Conservation (phyloP, 2,113 vertebrate species). For the Promerops cafer region DNA sequence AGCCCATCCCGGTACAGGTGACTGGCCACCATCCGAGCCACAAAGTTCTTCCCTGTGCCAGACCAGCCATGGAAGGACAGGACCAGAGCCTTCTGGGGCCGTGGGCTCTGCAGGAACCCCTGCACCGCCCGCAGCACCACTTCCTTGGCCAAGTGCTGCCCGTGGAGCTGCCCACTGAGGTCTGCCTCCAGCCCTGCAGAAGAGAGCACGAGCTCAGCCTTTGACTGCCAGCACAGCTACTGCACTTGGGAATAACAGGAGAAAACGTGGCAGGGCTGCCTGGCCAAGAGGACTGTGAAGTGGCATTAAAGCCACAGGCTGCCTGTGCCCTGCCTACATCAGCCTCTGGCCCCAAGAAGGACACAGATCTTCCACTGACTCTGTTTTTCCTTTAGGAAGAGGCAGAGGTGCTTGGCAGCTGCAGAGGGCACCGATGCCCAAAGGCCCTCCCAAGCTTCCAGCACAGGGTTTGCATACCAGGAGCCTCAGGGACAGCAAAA, state of each 20-base stretch:
- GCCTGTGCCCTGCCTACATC: neutral
- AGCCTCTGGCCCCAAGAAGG: neutral
- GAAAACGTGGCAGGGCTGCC: accelerated
- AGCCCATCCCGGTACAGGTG: constrained; percentile 87
- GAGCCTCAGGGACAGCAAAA: neutral
- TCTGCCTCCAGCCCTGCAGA: constrained; percentile 80
- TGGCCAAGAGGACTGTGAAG: neutral
- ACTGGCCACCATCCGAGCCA: constrained; percentile 84
- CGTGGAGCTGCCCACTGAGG: constrained; percentile 80
- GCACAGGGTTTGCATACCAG: neutral
- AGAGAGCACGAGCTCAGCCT: neutral
- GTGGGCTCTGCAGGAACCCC: constrained; percentile 77
- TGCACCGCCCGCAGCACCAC: constrained; percentile 76
- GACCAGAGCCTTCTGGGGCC: constrained; percentile 79
- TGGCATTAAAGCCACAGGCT: neutral
- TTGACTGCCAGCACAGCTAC: neutral
- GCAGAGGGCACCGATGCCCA: neutral
- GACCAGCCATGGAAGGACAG: constrained; percentile 97
- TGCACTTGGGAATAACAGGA: neutral
- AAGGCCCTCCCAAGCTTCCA: neutral
- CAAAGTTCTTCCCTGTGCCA: constrained; percentile 95
- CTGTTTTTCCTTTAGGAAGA: neutral
- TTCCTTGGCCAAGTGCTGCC: constrained; percentile 85
- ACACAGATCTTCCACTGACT: neutral
- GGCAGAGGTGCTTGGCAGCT: neutral